These are phyloP conservation scores for Acromyrmex echinatior DNA, from an alignment of 1,140 invertebrate genomes.

Conservation along the genomic window DNA sequence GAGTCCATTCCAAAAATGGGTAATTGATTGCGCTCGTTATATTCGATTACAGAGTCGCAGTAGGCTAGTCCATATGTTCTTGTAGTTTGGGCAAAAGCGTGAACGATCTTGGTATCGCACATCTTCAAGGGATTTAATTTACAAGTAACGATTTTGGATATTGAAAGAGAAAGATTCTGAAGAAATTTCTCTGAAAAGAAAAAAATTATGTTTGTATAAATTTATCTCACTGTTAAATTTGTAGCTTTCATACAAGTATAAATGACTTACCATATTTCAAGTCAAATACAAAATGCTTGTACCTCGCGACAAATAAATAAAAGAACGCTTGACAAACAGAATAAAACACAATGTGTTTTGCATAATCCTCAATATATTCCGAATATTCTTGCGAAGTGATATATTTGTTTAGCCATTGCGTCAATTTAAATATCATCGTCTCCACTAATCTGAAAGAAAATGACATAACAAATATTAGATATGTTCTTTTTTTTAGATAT, in stretches of 20 bases:
- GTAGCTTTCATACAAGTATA: background rate
- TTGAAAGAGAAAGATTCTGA: constrained; percentile 88
- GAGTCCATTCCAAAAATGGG: constrained; percentile 87
- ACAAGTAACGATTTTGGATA: constrained; percentile 94
- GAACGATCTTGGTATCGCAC: constrained; percentile 92
- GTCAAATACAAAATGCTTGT: constrained; percentile 92
- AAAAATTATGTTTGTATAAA: constrained; percentile 67
- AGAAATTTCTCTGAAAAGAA: constrained; percentile 92
- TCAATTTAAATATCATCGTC: constrained; percentile 89
- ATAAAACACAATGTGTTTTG: constrained; percentile 95
- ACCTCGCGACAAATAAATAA: constrained; percentile 95
- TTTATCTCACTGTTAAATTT: constrained; percentile 29
- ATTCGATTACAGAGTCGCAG: constrained; percentile 96
- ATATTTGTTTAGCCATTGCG: constrained; percentile 92
- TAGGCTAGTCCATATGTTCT: constrained; percentile 96
- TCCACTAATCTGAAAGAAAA: constrained; percentile 88
- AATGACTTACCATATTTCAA: constrained; percentile 90
- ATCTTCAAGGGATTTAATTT: constrained; percentile 94
- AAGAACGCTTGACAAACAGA: constrained; percentile 96
- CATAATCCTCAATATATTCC: constrained; percentile 85
- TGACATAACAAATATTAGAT: background rate
- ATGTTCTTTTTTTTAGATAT: background rate
- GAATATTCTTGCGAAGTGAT: constrained; percentile 88
- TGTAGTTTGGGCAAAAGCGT: constrained; percentile 94
- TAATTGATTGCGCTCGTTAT: constrained; percentile 91